These are phyloP conservation scores for Pachycephala philippinensis DNA, from an alignment of 2,113 vertebrate species.

Conservation along the genomic window DNA sequence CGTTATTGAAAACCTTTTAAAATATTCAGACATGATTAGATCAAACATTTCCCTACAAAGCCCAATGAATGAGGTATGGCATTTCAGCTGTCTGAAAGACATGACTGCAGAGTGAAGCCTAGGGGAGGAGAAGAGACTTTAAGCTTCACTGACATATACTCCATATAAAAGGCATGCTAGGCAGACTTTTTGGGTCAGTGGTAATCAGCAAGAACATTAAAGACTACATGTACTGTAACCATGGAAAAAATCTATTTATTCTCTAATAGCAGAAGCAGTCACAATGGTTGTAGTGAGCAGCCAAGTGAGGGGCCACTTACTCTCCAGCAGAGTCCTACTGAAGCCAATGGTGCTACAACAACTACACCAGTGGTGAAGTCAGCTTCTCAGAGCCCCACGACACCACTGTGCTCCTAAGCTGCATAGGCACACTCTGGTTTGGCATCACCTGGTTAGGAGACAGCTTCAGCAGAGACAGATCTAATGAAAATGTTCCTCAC, in stretches of 20 bases:
- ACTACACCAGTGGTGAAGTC: background rate
- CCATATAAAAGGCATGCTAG: slow-evolving; percentile 55
- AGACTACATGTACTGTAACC: slow-evolving; percentile 40
- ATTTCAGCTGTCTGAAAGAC: slow-evolving; percentile 61
- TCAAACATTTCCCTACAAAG: slow-evolving; percentile 52
- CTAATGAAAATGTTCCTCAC: background rate
- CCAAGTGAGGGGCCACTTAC: slow-evolving; percentile 17
- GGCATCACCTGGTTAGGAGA: background rate
- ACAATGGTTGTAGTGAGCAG: background rate
- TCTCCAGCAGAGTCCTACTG: background rate
- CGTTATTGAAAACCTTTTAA: slow-evolving; percentile 15
- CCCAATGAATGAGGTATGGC: slow-evolving; percentile 33
- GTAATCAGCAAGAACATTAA: slow-evolving; percentile 64
- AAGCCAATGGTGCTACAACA: background rate
- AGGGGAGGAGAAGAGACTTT: slow-evolving; percentile 60
- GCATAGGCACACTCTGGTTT: fast-evolving
- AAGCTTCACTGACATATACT: slow-evolving; percentile 59
- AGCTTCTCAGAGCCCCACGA: background rate
- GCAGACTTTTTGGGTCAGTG: slow-evolving; percentile 66
- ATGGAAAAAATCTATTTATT: slow-evolving; percentile 38
- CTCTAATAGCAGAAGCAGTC: slow-evolving; percentile 34
- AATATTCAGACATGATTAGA: slow-evolving; percentile 63
- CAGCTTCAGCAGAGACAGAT: background rate
- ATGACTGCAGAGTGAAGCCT: slow-evolving; percentile 53
- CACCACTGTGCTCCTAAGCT: background rate